Evolutionary conservation across 2,888 invertebrate genomes (phyloP), one percentile per base, ranked within the genome.

Genomic region (Acholoe squamosa): DNA sequence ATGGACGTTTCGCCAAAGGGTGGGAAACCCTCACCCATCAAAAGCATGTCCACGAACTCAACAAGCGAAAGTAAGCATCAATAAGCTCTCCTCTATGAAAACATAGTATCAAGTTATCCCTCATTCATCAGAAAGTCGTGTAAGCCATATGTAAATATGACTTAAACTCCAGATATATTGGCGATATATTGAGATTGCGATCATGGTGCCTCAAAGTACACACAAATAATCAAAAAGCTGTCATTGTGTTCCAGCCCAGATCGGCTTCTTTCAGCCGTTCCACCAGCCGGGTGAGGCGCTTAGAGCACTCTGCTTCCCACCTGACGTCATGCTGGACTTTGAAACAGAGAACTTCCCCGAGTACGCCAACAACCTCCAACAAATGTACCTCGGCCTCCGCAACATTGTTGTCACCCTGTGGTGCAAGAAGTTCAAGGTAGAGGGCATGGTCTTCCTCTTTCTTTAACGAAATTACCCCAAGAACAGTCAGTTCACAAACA

Each of bases 341-440:
- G 96, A 96, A 93, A 91, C 94, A 84, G 89, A 93, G 0, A 94
- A 94, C 31, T 96, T 96, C 92, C 95, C 96, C 0, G 94, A 95
- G 86, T 95, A 95, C 90, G 92, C 94, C 51, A 92, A 92, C 93
- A 93, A 91, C 86, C 89, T 91, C 43, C 91, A 89, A 54, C 90
- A 77, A 31, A 93, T 95, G 86, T 96, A 96, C 92, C 94, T 96
- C 56, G 96, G 95, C 16, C 90, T 96, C 1, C 93, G 96, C 3
- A 96, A 96, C 93, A 94, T 96, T 19, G 94, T 96, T 33, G 91
- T 96, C 43, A 94, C 96, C 0, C 92, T 96, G 33, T 96, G 96
- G 96, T 94, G 95, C 91, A 91, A 94, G 52, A 94, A 95, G 92
- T 95, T 94, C 22, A 95, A 95, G 93, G 96, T 95, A 16, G 16